Percentiles rank a stretch among this genome's conserved stretches.
Evolutionary conservation across 2,888 invertebrate species (phyloP).

Genomic region (Ellobium chinense): DNA sequence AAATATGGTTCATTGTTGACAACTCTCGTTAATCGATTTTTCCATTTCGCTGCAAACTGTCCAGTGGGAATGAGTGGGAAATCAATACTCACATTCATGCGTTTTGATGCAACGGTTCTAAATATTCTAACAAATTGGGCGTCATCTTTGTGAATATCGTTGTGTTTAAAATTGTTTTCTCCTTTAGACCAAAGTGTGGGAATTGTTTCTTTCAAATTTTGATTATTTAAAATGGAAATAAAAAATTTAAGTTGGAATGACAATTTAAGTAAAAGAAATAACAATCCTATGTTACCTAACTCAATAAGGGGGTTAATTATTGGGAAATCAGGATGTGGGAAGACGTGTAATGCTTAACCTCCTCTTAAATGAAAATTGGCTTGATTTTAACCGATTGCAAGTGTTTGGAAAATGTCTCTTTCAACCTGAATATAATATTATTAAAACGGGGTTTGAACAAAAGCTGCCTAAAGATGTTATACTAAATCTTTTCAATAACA

Average conservation of each 20-base stretch:
- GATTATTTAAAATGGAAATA: neutral
- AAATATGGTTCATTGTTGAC: too few relatives aligned
- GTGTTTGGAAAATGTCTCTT: constrained; percentile 48
- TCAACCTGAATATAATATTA: constrained; percentile 51
- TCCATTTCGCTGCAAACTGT: too few relatives aligned
- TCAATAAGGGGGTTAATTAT: constrained; percentile 34
- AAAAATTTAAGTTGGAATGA: neutral
- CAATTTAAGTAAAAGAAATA: neutral
- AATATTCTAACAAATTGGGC: too few relatives aligned
- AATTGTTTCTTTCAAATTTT: too few relatives aligned
- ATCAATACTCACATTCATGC: too few relatives aligned
- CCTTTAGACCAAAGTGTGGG: too few relatives aligned
- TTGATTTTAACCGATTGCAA: constrained; percentile 42
- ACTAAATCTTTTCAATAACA: neutral
- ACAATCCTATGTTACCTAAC: constrained; percentile 35
- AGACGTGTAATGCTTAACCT: constrained; percentile 40
- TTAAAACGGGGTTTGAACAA: constrained; percentile 26
- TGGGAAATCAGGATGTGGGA: constrained; percentile 47
- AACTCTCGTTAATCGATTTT: too few relatives aligned
- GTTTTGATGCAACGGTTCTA: too few relatives aligned
- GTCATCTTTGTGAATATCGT: too few relatives aligned
- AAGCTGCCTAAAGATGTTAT: constrained; percentile 32
- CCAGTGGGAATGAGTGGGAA: too few relatives aligned
- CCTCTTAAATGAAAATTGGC: constrained; percentile 29
- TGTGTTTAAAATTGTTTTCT: too few relatives aligned